These are phyloP conservation scores for Geococcyx californianus DNA, from an alignment of 2,113 vertebrate genomes.

Conservation along the genomic window DNA sequence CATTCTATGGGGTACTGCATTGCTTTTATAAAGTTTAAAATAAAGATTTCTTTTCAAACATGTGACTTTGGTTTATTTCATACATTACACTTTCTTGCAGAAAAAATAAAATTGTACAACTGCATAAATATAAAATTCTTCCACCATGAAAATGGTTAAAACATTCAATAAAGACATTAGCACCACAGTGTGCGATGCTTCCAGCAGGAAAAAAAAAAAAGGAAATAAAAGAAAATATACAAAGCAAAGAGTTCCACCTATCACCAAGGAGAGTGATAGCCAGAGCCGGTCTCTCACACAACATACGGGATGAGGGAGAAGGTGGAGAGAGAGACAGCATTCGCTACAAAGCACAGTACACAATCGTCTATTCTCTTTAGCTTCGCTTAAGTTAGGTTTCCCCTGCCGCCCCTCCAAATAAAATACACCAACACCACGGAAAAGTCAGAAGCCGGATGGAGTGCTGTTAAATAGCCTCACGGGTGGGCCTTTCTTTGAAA, in stretches of 20 bases:
- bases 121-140: slow-evolving; percentile 99
- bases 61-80: slow-evolving; percentile 99
- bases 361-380: slow-evolving; percentile 65
- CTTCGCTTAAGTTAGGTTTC: slow-evolving; percentile 67
- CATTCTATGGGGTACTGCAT: slow-evolving; percentile 92
- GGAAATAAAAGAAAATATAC: slow-evolving; percentile 75
- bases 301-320: slow-evolving; percentile 59
- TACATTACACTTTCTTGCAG: slow-evolving; percentile 95
- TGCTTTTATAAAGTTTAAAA: slow-evolving; percentile 92
- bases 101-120: slow-evolving; percentile 99
- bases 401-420: slow-evolving; percentile 68
- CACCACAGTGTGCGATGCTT: slow-evolving; percentile 91
- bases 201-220: slow-evolving; percentile 82
- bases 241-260: slow-evolving; percentile 75
- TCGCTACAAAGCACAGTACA: slow-evolving; percentile 71
- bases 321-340: slow-evolving; percentile 76
- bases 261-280: slow-evolving; percentile 76
- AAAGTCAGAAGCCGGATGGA: slow-evolving; percentile 79
- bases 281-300: slow-evolving; percentile 79
- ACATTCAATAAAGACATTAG: slow-evolving; percentile 96
- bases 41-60: slow-evolving; percentile 92
- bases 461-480: slow-evolving; percentile 83
- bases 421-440: slow-evolving; percentile 74
- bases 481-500: slow-evolving; percentile 74
- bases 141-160: slow-evolving; percentile 99